Evolutionary conservation across 2,888 invertebrate species (phyloP), one percentile per base, ranked within the genome.

Genomic region (Rhagonycha fulva): DNA sequence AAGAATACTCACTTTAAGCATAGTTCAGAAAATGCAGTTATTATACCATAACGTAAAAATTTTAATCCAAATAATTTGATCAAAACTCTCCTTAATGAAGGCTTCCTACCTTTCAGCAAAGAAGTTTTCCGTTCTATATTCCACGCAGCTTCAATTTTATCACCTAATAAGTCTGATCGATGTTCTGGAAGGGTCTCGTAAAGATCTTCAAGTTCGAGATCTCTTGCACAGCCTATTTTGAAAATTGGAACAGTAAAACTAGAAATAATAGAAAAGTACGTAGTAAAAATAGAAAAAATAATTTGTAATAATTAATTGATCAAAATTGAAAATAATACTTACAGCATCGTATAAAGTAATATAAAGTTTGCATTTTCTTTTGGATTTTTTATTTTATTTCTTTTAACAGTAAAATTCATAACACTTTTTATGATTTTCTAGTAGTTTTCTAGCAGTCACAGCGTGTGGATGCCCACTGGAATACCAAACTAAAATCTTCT

Each of bases 211-310:
- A 47, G 23, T 62, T 47, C 7, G 2, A 68, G 32, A 19, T 73
- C 73, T 4, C 47, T 72, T 14, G 67, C 62, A 14, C 28, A 61
- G 24, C 72, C 72, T 61, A 24, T n/a, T 14, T 61, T 7, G 19
- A 72, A 72, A 3, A 30, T 60, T 2, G 72, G 72, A 3, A 72
- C 14, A 5, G 68, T 67, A 26, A 61, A 72, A 9, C 72, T 72
- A 14, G 12, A 70, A 62, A 14, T 4, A 47, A 32, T 61, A 5
- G 61, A 14, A 47, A 47, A 47, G 11, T 61, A 14, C 3, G 9
- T 61, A 61, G 2, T 2, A 19, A 19, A 19, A 19, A 19, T 19
- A 19, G 19, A n/a, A n/a, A 19, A 19, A 19, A 19, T 19, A 19
- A 47, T 47, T 12, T 47, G n/a, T 47, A 14, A 14, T 61, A 61